These are phyloP conservation scores for Corythoichthys intestinalis DNA, from an alignment of 2,113 vertebrate genomes.

Conservation along the genomic window DNA sequence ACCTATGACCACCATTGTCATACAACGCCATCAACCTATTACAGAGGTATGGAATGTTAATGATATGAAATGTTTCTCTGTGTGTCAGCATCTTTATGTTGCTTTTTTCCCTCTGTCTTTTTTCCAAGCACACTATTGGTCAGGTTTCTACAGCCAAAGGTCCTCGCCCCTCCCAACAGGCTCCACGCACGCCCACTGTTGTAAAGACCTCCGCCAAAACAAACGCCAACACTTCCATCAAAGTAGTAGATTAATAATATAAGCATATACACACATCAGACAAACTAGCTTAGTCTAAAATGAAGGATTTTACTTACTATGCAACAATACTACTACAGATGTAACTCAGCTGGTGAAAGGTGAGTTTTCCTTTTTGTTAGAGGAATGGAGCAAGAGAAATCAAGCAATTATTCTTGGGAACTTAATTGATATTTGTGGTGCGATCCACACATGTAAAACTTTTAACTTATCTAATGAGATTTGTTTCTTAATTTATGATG, in stretches of 20 bases:
- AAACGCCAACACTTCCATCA: slow-evolving; percentile 75
- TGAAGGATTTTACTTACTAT: slow-evolving; percentile 11
- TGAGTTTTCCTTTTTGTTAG: not conserved
- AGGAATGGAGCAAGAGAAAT: not conserved
- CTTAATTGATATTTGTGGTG: not conserved
- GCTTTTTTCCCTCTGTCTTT: not conserved
- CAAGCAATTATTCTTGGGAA: not conserved
- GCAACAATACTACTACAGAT: slow-evolving; percentile 5
- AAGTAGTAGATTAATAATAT: slow-evolving; percentile 83
- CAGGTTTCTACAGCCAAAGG: slow-evolving; percentile 88
- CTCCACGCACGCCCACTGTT: slow-evolving; percentile 51
- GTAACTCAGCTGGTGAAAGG: not conserved
- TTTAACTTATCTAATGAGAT: slow-evolving; percentile 5
- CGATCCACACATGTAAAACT: not conserved
- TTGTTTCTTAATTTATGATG: slow-evolving; percentile 1
- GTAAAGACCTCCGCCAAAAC: slow-evolving; percentile 69
- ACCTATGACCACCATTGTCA: slow-evolving; percentile 85
- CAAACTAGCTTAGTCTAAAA: not conserved
- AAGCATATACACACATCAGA: not conserved
- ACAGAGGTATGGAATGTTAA: slow-evolving; percentile 75
- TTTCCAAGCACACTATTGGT: slow-evolving; percentile 82
- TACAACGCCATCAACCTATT: slow-evolving; percentile 92
- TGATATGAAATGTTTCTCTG: not conserved
- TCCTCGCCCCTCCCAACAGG: slow-evolving; percentile 76
- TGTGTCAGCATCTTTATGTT: not conserved